Evolutionary conservation across 1,140 invertebrate species (phyloP).

Genomic region (Rhizoglyphus robini): DNA sequence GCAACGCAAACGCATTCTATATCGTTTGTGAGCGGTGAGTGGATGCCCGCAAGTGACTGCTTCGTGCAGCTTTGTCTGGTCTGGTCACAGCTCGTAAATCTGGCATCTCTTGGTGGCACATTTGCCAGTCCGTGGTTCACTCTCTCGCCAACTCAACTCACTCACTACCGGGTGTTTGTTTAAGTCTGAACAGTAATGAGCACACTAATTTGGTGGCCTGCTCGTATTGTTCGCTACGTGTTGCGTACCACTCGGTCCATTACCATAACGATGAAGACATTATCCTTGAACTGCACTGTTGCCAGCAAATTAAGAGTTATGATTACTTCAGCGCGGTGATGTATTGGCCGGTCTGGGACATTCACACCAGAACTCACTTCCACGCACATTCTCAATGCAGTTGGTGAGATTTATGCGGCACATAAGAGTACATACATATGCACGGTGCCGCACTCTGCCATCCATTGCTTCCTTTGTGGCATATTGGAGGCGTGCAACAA

Average conservation of each 20-base stretch:
- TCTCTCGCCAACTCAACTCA: background rate
- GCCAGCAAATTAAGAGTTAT: constrained; percentile 9
- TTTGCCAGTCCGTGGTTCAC: background rate
- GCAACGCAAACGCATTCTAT: background rate
- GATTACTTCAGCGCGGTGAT: background rate
- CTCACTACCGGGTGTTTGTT: constrained; percentile 15
- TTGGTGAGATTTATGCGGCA: background rate
- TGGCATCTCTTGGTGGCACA: background rate
- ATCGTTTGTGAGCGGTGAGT: background rate
- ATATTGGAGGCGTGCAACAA: background rate
- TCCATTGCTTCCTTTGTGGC: background rate
- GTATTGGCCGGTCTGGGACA: background rate
- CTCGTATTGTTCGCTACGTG: background rate
- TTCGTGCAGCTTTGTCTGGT: background rate
- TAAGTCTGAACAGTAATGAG: background rate
- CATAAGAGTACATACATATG: too few relatives aligned
- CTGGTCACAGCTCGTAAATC: constrained; percentile 12
- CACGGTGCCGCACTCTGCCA: background rate
- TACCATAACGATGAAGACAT: constrained; percentile 9
- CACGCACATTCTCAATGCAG: background rate
- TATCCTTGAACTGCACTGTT: background rate
- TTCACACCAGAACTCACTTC: background rate
- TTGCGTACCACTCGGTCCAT: background rate
- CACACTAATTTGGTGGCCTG: background rate
- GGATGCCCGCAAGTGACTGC: background rate